These are phyloP conservation scores for Parelbella ahira DNA, from an alignment of 2,888 invertebrate species.

Conservation along the genomic window DNA sequence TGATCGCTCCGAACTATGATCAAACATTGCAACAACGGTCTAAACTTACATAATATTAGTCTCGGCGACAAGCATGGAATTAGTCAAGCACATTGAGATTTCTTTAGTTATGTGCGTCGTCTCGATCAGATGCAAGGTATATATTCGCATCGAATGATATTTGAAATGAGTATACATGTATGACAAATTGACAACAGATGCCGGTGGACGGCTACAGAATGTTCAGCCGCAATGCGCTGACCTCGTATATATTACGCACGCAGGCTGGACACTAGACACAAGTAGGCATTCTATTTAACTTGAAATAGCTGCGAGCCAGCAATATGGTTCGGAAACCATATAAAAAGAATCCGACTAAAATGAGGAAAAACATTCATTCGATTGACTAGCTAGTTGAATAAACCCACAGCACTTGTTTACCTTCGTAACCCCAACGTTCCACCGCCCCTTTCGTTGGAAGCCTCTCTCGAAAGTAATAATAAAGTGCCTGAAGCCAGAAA, in stretches of 20 bases:
- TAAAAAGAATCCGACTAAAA: constrained; percentile 39
- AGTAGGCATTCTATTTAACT: constrained; percentile 17
- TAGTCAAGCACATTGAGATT: constrained; percentile 18
- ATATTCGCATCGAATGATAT: constrained; percentile 3
- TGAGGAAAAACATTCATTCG: constrained; percentile 58
- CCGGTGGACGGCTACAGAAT: constrained; percentile 18
- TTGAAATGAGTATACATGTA: constrained; percentile 16
- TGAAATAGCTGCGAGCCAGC: constrained; percentile 14
- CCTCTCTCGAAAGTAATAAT: constrained; percentile 74
- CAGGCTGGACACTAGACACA: constrained; percentile 10
- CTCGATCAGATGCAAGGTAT: constrained; percentile 5
- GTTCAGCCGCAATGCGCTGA: constrained; percentile 24
- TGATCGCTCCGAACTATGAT: constrained; percentile 43
- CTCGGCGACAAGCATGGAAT: constrained; percentile 19
- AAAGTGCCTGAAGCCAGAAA: constrained; percentile 79
- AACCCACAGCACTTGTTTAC: constrained; percentile 70
- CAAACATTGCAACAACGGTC: constrained; percentile 37
- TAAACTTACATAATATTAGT: constrained; percentile 26
- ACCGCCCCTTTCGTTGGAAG: constrained; percentile 55
- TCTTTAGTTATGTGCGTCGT: constrained; percentile 4
- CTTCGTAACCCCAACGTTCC: constrained; percentile 56
- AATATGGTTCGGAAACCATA: constrained; percentile 32
- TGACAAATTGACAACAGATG: constrained; percentile 26
- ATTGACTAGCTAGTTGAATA: constrained; percentile 64
- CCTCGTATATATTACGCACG: constrained; percentile 23